Conservation (phyloP, 2,888 invertebrate species). For the Trypoxylon attenuatum region DNA sequence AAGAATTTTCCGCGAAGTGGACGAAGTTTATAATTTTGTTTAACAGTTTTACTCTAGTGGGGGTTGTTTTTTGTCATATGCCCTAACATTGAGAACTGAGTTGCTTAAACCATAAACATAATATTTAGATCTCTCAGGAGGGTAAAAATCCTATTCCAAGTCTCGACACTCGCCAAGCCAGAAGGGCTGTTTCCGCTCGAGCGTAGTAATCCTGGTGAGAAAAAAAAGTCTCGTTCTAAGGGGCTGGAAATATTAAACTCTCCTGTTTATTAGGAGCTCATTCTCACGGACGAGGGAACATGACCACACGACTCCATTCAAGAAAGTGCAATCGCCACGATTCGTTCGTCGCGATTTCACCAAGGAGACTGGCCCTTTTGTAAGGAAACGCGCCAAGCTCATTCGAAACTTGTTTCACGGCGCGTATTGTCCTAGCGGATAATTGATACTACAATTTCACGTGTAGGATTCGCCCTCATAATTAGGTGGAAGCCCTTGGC, state of each 20-base stretch:
- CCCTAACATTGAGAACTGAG: no score
- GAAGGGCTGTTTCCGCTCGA: neutral
- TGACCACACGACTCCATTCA: no score
- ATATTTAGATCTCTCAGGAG: neutral
- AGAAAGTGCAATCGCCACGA: no score
- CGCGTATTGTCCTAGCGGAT: neutral
- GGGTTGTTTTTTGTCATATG: no score
- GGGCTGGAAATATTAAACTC: slow-evolving; percentile 2
- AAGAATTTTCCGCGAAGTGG: no score
- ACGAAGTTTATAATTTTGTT: no score
- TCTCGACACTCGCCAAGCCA: neutral
- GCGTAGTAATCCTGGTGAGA: neutral
- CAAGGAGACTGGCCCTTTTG: no score
- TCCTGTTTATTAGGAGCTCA: neutral
- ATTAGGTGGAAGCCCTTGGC: neutral
- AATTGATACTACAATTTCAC: neutral
- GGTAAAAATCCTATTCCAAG: neutral
- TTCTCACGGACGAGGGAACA: no score
- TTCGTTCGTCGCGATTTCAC: neutral
- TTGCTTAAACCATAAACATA: neutral
- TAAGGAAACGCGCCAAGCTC: neutral
- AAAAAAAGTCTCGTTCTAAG: neutral
- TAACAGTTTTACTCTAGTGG: no score
- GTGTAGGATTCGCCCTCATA: neutral
- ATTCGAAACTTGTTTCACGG: neutral